These are phyloP conservation scores for Ochotona princeps DNA, from an alignment of 2,113 vertebrate species.

Conservation along the genomic window DNA sequence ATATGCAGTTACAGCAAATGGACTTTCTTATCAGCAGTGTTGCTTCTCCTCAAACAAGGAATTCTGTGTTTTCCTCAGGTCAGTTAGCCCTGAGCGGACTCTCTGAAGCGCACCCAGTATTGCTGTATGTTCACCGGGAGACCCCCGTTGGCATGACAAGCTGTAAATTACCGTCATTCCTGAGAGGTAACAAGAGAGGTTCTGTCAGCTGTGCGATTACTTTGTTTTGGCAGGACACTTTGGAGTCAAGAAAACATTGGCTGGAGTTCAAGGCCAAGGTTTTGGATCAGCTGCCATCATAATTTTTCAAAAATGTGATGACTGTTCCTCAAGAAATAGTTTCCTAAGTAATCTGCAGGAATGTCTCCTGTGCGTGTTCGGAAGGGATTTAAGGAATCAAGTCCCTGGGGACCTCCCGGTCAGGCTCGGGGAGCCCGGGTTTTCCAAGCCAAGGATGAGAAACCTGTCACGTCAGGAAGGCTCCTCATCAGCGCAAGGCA, in stretches of 20 bases:
- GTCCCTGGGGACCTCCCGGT: background rate
- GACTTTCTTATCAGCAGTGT: background rate
- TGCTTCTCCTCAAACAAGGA: slow-evolving; percentile 3
- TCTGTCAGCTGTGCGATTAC: slow-evolving; percentile 85
- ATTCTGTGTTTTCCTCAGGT: slow-evolving; percentile 62
- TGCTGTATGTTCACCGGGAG: slow-evolving; percentile 63
- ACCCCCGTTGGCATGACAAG: slow-evolving; percentile 70
- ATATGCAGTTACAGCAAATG: background rate
- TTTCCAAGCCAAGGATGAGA: slow-evolving; percentile 21
- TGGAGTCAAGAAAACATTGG: slow-evolving; percentile 87
- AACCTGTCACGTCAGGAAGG: background rate
- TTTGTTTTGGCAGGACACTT: slow-evolving; percentile 85
- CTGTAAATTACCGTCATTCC: slow-evolving; percentile 83
- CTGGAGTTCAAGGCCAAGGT: slow-evolving; percentile 84
- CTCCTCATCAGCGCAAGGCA: background rate
- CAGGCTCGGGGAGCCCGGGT: background rate
- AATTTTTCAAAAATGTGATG: slow-evolving; percentile 87
- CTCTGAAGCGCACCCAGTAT: slow-evolving; percentile 66
- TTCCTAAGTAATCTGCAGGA: slow-evolving; percentile 85
- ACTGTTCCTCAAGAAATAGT: slow-evolving; percentile 87
- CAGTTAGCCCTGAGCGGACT: slow-evolving; percentile 66
- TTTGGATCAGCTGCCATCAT: slow-evolving; percentile 84
- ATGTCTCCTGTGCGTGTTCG: slow-evolving; percentile 74
- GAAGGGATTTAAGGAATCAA: slow-evolving; percentile 73
- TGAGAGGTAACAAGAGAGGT: slow-evolving; percentile 84